phyloP scores from a whole-genome alignment of 2,888 invertebrate species.

The Aphelenchoides bicaudatus region DNA sequence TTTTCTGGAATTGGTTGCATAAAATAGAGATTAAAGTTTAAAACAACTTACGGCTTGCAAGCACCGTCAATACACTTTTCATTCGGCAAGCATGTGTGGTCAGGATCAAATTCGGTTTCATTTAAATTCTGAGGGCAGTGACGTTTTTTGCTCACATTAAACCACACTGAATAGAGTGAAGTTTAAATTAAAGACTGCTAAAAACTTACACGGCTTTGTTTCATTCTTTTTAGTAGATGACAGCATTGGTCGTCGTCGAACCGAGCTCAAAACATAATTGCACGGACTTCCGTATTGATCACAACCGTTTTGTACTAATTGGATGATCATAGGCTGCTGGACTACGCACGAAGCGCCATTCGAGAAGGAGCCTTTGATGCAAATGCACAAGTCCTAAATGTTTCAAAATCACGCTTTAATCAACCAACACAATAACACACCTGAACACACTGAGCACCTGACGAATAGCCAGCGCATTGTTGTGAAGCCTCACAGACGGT shows the following conservation, averaged over 20 bases:
- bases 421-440: background rate
- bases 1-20: slow-evolving; percentile 36
- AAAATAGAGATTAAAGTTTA: background rate
- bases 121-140: slow-evolving; percentile 8
- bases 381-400: slow-evolving; percentile 48
- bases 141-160: slow-evolving; percentile 50
- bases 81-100: slow-evolving; percentile 56
- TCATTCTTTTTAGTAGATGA: slow-evolving; percentile 50
- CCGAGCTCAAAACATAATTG: slow-evolving; percentile 44
- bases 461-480: slow-evolving; percentile 53
- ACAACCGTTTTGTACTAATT: slow-evolving; percentile 49
- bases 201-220: slow-evolving; percentile 33
- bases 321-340: slow-evolving; percentile 38
- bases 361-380: slow-evolving; percentile 39
- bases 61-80: slow-evolving; percentile 57
- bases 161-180: slow-evolving; percentile 48
- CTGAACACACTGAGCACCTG: slow-evolving; percentile 14
- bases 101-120: slow-evolving; percentile 41
- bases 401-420: too few relatives aligned
- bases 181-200: background rate
- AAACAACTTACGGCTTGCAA: slow-evolving; percentile 48
- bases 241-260: slow-evolving; percentile 51
- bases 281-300: slow-evolving; percentile 51
- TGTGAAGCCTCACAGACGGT: slow-evolving; percentile 40
- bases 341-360: slow-evolving; percentile 48